Evolutionary conservation across 2,797 vertebrate species (phyloP), one percentile per base, ranked within the genome.

Genomic region (Lithobates sylvaticus): DNA sequence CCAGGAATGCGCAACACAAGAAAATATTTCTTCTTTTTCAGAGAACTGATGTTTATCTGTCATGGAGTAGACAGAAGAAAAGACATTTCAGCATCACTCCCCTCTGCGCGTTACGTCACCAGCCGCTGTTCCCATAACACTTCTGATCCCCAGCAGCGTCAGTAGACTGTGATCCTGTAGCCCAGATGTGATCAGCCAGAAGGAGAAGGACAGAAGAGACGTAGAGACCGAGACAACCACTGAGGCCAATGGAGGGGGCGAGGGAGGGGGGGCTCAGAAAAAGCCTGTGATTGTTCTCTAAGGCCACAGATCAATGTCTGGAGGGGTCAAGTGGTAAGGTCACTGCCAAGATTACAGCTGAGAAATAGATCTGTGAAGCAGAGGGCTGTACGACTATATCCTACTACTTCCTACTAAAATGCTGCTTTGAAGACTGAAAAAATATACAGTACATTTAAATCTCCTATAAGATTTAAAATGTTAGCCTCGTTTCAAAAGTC

Each of bases 111-210:
- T 27, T 44, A 81, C 85, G 85, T 83, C 79, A 82, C 13, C 23
- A 50, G 23, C 9, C 1, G 64, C 50, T 50, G 71, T 86, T 86
- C 85, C 85, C 85, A 86, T 74, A 86, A 72, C 74, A 71, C 64
- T 76, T 72, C 36, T 72, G 73, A 77, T 82, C 85, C 39, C 65
- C n/a, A 10, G 50, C 67, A 71, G 64, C 85, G 27, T 82, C 78
- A 82, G 34, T 29, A 71, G 26, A 76, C 42, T 10, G 72, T 82
- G 78, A 77, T 36, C 85, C 70, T 26, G 10, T 54, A 18, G 54
- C 21, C 36, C 36, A 23, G 54, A 82, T 65, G 21, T 73, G 9
- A 74, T 67, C 10, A 23, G 73, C 23, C 27, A 69, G 64, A 15
- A 29, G 61, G 23, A 13, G 61, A 16, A 70, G 50, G 47, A 42